A percentile compares a stretch with the other conserved stretches of the same genome.
Evolutionary conservation across 2,888 invertebrate genomes (phyloP).

Genomic region (Mycalesis mineus): DNA sequence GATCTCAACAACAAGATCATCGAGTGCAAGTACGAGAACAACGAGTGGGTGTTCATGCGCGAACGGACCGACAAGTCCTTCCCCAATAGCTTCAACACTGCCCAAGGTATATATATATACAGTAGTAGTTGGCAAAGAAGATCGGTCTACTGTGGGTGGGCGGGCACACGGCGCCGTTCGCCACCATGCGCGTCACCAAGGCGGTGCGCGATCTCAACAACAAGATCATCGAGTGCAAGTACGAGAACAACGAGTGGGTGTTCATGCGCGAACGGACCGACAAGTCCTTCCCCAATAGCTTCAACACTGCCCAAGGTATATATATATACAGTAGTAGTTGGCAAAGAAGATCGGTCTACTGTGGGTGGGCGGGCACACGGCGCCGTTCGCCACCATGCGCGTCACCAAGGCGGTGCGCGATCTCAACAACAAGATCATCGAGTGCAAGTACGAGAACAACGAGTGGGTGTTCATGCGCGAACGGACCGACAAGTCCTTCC

Average conservation of each 20-base stretch:
- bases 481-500: conserved; percentile 96
- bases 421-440: conserved; percentile 95
- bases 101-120: conserved; percentile 80
- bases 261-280: conserved; percentile 98
- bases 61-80: conserved; percentile 97
- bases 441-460: conserved; percentile 90
- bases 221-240: conserved; percentile 97
- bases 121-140: conserved; percentile 80
- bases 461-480: conserved; percentile 97
- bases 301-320: conserved; percentile 87
- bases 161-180: conserved; percentile 81
- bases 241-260: conserved; percentile 89
- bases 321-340: too few relatives aligned
- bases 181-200: conserved; percentile 87
- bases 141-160: conserved; percentile 89
- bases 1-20: conserved; percentile 95
- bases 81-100: conserved; percentile 94
- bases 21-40: conserved; percentile 91
- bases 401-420: conserved; percentile 87
- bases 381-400: conserved; percentile 85
- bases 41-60: conserved; percentile 95
- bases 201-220: conserved; percentile 87
- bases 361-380: conserved; percentile 84
- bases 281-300: conserved; percentile 96
- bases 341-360: conserved; percentile 84